A percentile compares a stretch with the other conserved stretches of the same genome.
Conservation (phyloP, 2,888 invertebrate genomes). For the Anoncus sp. region DNA sequence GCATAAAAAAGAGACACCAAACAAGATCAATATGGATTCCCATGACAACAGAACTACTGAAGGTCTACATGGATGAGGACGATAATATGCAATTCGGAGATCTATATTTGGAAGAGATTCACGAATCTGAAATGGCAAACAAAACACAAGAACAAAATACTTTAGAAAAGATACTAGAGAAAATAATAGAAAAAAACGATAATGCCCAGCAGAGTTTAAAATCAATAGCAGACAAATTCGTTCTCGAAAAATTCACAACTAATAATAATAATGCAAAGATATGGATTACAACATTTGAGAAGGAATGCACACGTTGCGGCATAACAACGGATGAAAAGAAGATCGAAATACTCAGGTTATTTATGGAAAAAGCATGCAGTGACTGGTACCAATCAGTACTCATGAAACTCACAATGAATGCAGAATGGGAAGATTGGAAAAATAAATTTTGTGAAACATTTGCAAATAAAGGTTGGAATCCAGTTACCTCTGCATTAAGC, state of each 20-base stretch:
- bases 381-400: conserved; percentile 69
- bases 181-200: conserved; percentile 55
- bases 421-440: conserved; percentile 65
- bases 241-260: conserved; percentile 66
- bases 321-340: conserved; percentile 69
- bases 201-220: conserved; percentile 38
- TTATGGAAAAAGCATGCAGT: conserved; percentile 61
- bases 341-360: conserved; percentile 64
- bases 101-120: conserved; percentile 38
- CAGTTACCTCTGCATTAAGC: conserved; percentile 66
- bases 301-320: conserved; percentile 64
- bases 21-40: conserved; percentile 62
- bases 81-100: conserved; percentile 50
- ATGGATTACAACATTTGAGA: conserved; percentile 66
- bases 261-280: too few relatives aligned
- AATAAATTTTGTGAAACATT: conserved; percentile 66
- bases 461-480: conserved; percentile 69
- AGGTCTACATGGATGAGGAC: conserved; percentile 62
- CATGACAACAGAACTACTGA: conserved; percentile 48
- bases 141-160: conserved; percentile 12
- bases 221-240: conserved; percentile 63
- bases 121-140: not conserved
- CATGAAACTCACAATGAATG: conserved; percentile 64
- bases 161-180: conserved; percentile 51
- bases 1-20: conserved; percentile 62